These are phyloP conservation scores for Thymelicus acteon DNA, from an alignment of 2,888 invertebrate species.

Conservation along the genomic window DNA sequence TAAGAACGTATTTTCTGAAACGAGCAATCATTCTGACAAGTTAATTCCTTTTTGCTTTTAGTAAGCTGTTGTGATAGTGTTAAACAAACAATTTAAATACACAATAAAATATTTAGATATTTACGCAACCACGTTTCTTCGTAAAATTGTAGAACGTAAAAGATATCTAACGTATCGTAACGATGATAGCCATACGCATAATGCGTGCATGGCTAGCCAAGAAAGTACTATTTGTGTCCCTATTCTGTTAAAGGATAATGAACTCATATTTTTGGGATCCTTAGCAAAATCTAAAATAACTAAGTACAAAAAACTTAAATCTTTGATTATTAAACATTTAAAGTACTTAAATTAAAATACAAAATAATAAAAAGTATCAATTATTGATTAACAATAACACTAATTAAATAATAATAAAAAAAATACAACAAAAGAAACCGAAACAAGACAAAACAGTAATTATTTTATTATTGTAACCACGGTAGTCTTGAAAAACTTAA, in stretches of 20 bases:
- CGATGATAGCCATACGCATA: conserved; percentile 45
- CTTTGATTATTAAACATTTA: not conserved
- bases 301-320: not conserved
- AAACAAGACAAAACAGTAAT: too few species aligned
- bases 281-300: too few species aligned
- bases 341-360: not conserved
- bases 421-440: too few species aligned
- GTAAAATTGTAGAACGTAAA: conserved; percentile 41
- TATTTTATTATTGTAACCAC: too few species aligned
- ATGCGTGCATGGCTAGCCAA: conserved; percentile 36
- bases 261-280: not conserved
- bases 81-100: conserved; percentile 24
- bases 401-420: too few species aligned
- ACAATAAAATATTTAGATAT: conserved; percentile 20
- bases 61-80: conserved; percentile 17
- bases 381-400: not conserved
- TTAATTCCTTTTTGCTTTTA: conserved; percentile 36
- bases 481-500: too few species aligned
- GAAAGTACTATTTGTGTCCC: too few species aligned
- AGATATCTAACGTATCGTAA: conserved; percentile 50
- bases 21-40: conserved; percentile 16
- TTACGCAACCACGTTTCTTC: conserved; percentile 23
- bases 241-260: not conserved
- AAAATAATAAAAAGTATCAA: not conserved
- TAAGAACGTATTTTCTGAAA: conserved; percentile 14